Evolutionary conservation across 1,140 invertebrate genomes (phyloP), one percentile per base, ranked within the genome.

Genomic region (Brachionus sp.): DNA sequence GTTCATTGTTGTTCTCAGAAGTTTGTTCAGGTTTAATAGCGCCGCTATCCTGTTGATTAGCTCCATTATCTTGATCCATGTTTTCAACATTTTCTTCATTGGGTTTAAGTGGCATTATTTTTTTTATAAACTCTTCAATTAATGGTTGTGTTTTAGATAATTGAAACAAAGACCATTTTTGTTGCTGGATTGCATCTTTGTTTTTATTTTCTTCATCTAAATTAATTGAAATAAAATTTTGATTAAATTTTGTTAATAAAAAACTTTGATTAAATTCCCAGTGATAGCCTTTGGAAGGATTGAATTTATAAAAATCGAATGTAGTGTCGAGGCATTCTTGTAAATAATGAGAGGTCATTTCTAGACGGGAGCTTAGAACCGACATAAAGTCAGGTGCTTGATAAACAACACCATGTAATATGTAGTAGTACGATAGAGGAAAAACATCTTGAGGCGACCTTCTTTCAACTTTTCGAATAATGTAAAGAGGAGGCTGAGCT

Each of bases 191-290:
- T 16, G 44, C 7, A 16, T 80, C 77, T 62, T 80, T 80, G 33
- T 80, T 80, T 62, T 75, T 75, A 6, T 29, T 75, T 19, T 75
- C 70, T 75, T 75, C 70, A 75, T 75, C 70, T 75, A 35, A n/a
- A 37, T 50, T 13, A 57, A 53, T 29, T 29, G 29, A 62, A 1
- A 29, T n/a, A 35, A 23, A 46, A 23, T 44, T 37, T 50, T 0
- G 6, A 53, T 13, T 77, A 9, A 44, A n/a, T 25, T 2, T 33
- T 13, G 13, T n/a, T 5, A n/a, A 19, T 4, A n/a, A 77, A 46
- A 13, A 9, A 80, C 77, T 80, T 80, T 57, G 62, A 80, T 80
- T 66, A 62, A 80, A 80, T 13, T 80, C 77, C 77, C 77, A 80
- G 13, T 80, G 39, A 16, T 80, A 80, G 77, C 77, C 77, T 50